A percentile compares a stretch with the other conserved stretches of the same genome.
phyloP scores from a whole-genome alignment of 1,140 invertebrate species.

The Meloidogyne chitwoodi region DNA sequence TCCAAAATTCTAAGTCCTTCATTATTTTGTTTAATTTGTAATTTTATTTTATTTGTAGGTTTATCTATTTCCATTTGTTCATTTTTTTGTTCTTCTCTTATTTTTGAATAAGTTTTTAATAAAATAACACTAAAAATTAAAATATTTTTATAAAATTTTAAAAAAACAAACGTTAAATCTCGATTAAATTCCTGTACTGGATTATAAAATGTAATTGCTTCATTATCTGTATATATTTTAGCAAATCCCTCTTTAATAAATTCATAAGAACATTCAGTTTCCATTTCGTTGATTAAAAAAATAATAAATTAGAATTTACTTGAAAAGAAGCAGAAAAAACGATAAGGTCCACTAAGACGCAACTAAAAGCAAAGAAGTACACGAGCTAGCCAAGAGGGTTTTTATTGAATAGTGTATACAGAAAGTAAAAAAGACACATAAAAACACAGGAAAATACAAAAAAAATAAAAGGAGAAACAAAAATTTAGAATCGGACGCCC shows the following conservation, averaged over 20 bases:
- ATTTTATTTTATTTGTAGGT: constrained; percentile 15
- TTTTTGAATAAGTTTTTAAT: constrained; percentile 39
- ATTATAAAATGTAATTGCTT: constrained; percentile 51
- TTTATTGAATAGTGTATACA: too few relatives aligned
- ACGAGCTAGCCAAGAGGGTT: too few relatives aligned
- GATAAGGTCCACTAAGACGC: too few relatives aligned
- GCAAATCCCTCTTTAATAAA: constrained; percentile 47
- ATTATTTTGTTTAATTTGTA: constrained; percentile 38
- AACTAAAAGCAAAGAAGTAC: too few relatives aligned
- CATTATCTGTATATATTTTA: constrained; percentile 39
- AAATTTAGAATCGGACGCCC: too few relatives aligned
- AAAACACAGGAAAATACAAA: too few relatives aligned
- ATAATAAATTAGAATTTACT: not conserved
- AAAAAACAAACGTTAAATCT: constrained; percentile 48
- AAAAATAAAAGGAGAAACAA: too few relatives aligned
- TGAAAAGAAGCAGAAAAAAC: too few relatives aligned
- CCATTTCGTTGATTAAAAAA: not conserved
- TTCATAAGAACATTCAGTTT: not conserved
- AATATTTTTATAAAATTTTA: constrained; percentile 10
- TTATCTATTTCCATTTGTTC: constrained; percentile 13
- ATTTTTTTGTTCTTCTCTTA: constrained; percentile 30
- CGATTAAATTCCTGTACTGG: constrained; percentile 59
- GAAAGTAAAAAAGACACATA: too few relatives aligned
- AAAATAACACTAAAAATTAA: constrained; percentile 45
- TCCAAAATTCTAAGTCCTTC: constrained; percentile 70